Percentiles rank a stretch among this genome's conserved stretches.
Evolutionary conservation across 2,888 invertebrate genomes (phyloP).

Genomic region (Drosophila macrothrix): DNA sequence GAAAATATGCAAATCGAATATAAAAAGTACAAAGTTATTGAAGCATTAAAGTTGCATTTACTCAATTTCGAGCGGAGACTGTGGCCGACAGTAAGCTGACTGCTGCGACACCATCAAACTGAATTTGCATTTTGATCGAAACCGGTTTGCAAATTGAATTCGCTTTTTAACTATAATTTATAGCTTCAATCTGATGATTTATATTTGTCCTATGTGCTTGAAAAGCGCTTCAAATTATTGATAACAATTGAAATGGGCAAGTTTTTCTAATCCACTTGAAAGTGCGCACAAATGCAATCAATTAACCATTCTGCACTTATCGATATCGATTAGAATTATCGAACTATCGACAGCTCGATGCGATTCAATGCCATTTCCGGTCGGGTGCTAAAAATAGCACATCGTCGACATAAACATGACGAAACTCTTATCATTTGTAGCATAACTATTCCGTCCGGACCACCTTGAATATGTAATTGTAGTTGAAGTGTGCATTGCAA

Average conservation of each 20-base stretch:
- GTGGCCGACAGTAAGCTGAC: conserved; percentile 18
- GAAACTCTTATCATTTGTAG: conserved; percentile 45
- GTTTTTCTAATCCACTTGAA: not conserved
- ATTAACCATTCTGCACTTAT: conserved; percentile 5
- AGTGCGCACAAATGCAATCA: not conserved
- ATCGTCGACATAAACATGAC: conserved; percentile 19
- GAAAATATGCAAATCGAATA: not conserved
- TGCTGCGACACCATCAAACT: conserved; percentile 4
- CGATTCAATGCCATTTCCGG: conserved; percentile 56
- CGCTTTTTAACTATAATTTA: not conserved
- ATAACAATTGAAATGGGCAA: not conserved
- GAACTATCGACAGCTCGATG: conserved; percentile 39
- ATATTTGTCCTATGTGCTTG: not conserved
- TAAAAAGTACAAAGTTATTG: not conserved
- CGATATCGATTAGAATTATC: conserved; percentile 39
- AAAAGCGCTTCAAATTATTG: not conserved
- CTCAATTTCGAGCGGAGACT: not conserved
- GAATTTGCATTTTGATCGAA: not conserved
- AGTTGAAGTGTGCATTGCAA: conserved; percentile 53
- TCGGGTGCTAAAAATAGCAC: conserved; percentile 46
- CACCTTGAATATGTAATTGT: conserved; percentile 74
- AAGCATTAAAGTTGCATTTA: not conserved
- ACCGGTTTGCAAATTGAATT: not conserved
- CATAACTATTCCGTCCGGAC: conserved; percentile 35
- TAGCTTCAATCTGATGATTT: not conserved